These are phyloP conservation scores for Apis cerana DNA, from an alignment of 1,140 invertebrate genomes.

Conservation along the genomic window DNA sequence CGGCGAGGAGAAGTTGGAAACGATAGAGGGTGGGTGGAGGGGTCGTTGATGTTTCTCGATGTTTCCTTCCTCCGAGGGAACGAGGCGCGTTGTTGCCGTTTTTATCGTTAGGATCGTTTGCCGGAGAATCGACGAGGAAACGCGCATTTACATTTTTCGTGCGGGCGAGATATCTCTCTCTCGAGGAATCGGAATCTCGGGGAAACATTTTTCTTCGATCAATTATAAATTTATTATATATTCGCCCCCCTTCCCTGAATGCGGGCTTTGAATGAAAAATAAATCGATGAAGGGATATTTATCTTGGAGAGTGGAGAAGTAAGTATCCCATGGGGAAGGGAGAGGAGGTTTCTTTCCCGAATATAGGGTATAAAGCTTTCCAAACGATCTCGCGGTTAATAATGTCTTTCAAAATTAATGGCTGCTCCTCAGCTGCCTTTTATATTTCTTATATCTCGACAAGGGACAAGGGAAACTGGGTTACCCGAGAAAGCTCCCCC, in stretches of 20 bases:
- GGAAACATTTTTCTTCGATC: neutral
- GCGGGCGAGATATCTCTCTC: neutral
- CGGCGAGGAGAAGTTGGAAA: neutral
- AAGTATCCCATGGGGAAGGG: neutral
- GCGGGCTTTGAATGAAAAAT: neutral
- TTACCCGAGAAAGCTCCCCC: too few species aligned
- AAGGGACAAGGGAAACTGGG: too few species aligned
- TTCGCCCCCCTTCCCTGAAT: neutral
- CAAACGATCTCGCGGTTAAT: slow-evolving; percentile 4
- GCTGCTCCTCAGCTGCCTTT: neutral
- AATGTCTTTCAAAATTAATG: slow-evolving; percentile 9
- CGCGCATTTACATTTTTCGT: neutral
- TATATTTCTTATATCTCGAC: neutral
- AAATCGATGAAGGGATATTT: neutral
- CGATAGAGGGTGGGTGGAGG: neutral
- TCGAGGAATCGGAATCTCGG: neutral
- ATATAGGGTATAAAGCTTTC: neutral
- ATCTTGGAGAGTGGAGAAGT: neutral
- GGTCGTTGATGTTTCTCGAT: neutral
- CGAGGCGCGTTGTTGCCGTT: neutral
- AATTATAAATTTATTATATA: slow-evolving; percentile 4
- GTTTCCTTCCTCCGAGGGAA: neutral
- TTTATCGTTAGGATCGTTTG: slow-evolving; percentile 4
- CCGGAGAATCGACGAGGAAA: neutral
- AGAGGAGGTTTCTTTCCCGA: neutral